These are phyloP conservation scores for Tenthredo distinguenda DNA, from an alignment of 2,888 invertebrate genomes.

Conservation along the genomic window DNA sequence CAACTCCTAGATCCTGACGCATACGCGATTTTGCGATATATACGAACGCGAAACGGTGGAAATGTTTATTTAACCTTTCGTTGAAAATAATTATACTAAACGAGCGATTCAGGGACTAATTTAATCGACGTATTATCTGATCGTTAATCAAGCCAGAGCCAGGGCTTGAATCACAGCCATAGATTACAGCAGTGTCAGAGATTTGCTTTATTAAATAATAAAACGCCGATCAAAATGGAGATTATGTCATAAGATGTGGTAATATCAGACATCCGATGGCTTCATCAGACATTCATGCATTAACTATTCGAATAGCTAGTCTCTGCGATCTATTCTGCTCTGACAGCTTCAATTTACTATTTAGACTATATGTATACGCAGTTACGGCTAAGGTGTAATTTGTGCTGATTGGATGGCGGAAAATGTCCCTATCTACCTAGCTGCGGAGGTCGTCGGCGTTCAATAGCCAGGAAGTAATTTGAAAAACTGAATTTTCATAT, in stretches of 20 bases:
- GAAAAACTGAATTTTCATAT: background rate
- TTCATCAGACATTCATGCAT: conserved; percentile 48
- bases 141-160: background rate
- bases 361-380: conserved; percentile 15
- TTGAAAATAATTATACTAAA: background rate
- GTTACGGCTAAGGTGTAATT: conserved; percentile 18
- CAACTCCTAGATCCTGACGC: background rate
- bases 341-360: conserved; percentile 37
- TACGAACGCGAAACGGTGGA: background rate
- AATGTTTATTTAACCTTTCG: background rate
- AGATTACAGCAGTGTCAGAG: background rate
- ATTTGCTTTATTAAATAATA: conserved; percentile 10
- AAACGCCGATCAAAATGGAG: conserved; percentile 28
- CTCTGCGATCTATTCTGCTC: conserved; percentile 27
- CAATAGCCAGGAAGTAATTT: background rate
- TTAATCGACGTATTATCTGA: background rate
- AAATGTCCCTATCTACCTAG: background rate
- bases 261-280: conserved; percentile 33
- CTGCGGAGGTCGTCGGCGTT: background rate
- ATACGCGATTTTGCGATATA: background rate
- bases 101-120: background rate
- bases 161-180: background rate
- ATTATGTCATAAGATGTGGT: conserved; percentile 15
- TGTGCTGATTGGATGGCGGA: conserved; percentile 34
- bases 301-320: conserved; percentile 22